Evolutionary conservation across 2,113 vertebrate species (phyloP).

Genomic region (Mobula hypostoma): DNA sequence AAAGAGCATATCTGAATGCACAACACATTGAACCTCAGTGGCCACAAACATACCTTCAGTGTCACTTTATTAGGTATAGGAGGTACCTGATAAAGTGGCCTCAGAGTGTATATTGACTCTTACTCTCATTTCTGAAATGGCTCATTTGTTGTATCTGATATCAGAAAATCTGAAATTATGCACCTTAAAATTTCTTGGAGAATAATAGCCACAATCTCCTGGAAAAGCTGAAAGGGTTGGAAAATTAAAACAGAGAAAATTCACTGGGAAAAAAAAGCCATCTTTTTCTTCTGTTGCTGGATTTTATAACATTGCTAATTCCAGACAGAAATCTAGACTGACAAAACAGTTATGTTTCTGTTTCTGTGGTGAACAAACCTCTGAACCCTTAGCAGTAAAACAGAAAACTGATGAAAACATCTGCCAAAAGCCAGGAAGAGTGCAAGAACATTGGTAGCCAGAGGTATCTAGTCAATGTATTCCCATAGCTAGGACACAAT

Average conservation of each 20-base stretch:
- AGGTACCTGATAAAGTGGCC: too few relatives aligned
- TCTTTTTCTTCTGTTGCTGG: not conserved
- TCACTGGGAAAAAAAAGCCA: not conserved
- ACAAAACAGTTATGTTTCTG: not conserved
- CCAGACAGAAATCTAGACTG: not conserved
- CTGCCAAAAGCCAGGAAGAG: not conserved
- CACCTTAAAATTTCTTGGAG: not conserved
- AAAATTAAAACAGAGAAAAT: not conserved
- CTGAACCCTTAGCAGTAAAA: not conserved
- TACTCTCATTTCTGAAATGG: not conserved
- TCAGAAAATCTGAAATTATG: not conserved
- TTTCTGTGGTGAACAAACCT: not conserved
- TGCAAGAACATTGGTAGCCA: not conserved
- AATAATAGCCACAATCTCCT: too few relatives aligned
- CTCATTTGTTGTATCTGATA: not conserved
- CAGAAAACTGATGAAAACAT: not conserved
- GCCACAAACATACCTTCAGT: too few relatives aligned
- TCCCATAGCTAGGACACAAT: not conserved
- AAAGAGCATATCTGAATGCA: too few relatives aligned
- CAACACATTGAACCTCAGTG: too few relatives aligned
- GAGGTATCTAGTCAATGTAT: not conserved
- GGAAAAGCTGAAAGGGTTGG: too few relatives aligned
- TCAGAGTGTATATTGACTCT: not conserved
- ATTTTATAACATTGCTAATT: not conserved
- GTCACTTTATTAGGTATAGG: too few relatives aligned